Base-by-base conservation (phyloP, 2,113 vertebrate genomes). In the Varanus komodoensis region DNA sequence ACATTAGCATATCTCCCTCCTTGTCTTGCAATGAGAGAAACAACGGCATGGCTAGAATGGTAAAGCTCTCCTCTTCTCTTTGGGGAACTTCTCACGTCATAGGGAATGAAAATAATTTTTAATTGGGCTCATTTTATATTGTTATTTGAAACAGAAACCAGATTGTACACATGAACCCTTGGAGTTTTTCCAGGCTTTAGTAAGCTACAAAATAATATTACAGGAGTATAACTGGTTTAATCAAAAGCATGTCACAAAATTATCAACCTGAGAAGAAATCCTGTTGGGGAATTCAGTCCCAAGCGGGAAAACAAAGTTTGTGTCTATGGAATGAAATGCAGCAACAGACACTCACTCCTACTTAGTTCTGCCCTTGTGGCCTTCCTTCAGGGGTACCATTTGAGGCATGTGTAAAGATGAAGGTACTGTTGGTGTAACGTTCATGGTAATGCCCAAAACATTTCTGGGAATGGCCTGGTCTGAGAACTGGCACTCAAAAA, bases 241-340 rank as follows among this genome's bases (percentile, higher is more conserved):
- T 97, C 96, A 97, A 97, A 97, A 97, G 85, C 95, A 95, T 95
- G 93, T 96, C 96, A 94, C 92, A 96, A 96, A 97, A 97, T 96
- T 93, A 96, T 87, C 89, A 86, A 93, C 93, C 87, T 84, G 91
- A 96, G 92, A 86, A 95, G 44, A 68, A 97, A 96, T 95, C 67
- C 95, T 96, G 88, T 94, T 81, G 93, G 95, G 93, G 93, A 89
- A 90, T 95, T 94, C 91, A 92, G 75, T 96, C 96, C 95, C 93
- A 90, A 89, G 91, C 84, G 88, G 89, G 93, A 94, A n/a, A 93
- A 93, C 89, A 95, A 96, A 96, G 96, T 96, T 96, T 91, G 92
- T 94, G 92, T 89, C 95, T 93, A 94, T 96, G 94, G 95, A 96
- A 57, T 57, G 92, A 90, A 95, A 96, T 93, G 15, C 89, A 67